Conservation (phyloP, 2,113 vertebrate species). For the Polyodon spathula region DNA sequence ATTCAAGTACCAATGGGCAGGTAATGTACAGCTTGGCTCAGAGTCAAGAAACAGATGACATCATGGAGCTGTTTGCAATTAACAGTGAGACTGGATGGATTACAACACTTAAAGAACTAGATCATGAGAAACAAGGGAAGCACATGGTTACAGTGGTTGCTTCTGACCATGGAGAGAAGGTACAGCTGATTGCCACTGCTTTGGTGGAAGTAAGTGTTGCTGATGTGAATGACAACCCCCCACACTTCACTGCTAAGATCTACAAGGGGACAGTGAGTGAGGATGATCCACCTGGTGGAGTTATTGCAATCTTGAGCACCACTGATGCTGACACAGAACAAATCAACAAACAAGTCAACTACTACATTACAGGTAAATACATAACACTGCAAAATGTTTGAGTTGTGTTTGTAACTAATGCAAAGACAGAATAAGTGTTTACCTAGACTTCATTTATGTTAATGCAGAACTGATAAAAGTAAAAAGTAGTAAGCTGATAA, state of each 20-base stretch:
- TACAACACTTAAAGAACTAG: constrained; percentile 80
- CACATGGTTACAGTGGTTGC: constrained; percentile 70
- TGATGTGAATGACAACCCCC: constrained; percentile 88
- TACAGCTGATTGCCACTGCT: constrained; percentile 65
- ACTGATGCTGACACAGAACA: constrained; percentile 82
- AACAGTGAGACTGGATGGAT: constrained; percentile 87
- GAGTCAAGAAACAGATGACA: constrained; percentile 55
- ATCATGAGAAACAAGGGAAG: constrained; percentile 66
- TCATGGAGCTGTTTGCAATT: constrained; percentile 74
- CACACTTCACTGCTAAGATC: constrained; percentile 87
- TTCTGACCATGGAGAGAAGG: constrained; percentile 77
- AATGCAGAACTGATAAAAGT: too few relatives aligned
- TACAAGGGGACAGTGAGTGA: constrained; percentile 97
- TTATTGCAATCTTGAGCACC: constrained; percentile 89
- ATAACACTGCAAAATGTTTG: too few relatives aligned
- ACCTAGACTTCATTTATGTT: too few relatives aligned
- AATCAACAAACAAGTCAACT: constrained; percentile 78
- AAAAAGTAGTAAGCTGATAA: too few relatives aligned
- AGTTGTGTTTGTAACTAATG: too few relatives aligned
- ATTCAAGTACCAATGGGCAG: constrained; percentile 81
- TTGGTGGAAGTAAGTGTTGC: constrained; percentile 77
- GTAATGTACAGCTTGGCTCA: constrained; percentile 76
- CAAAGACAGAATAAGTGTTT: too few relatives aligned
- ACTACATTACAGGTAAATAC: constrained; percentile 84
- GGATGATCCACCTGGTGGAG: constrained; percentile 76